Evolutionary conservation across 2,797 vertebrate genomes (phyloP).

Genomic region (Arrhamphus sclerolepis): DNA sequence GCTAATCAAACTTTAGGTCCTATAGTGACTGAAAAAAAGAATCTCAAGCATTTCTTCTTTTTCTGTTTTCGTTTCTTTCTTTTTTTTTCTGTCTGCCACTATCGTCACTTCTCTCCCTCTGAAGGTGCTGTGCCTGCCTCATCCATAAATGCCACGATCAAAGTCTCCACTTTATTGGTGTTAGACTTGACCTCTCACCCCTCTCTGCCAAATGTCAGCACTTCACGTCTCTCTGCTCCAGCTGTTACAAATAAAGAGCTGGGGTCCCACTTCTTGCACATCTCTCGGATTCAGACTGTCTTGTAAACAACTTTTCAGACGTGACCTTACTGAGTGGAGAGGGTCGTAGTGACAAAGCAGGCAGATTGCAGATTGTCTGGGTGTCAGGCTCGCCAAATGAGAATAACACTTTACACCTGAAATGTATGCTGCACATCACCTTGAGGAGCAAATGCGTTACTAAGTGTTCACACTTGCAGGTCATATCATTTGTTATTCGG

Average conservation of each 20-base stretch:
- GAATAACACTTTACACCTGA: constrained; percentile 14
- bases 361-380: constrained; percentile 21
- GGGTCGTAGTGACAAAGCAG: constrained; percentile 49
- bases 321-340: constrained; percentile 57
- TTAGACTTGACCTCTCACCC: constrained; percentile 90
- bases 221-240: constrained; percentile 82
- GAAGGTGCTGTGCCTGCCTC: constrained; percentile 72
- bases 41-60: no score
- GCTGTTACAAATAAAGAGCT: constrained; percentile 93
- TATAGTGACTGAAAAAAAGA: no score
- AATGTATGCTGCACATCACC: constrained; percentile 7
- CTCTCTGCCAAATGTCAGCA: constrained; percentile 82
- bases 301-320: constrained; percentile 72
- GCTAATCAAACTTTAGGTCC: no score
- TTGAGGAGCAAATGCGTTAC: constrained; percentile 4
- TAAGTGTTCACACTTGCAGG: not conserved
- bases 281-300: constrained; percentile 66
- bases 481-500: not conserved
- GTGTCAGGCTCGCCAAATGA: not conserved
- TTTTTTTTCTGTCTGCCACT: constrained; percentile 20
- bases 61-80: not conserved
- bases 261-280: constrained; percentile 77
- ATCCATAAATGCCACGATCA: constrained; percentile 95
- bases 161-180: constrained; percentile 91
- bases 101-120: constrained; percentile 18